These are phyloP conservation scores for Trididemnum miniatum DNA, from an alignment of 23 tunicate genomes.

Conservation along the genomic window DNA sequence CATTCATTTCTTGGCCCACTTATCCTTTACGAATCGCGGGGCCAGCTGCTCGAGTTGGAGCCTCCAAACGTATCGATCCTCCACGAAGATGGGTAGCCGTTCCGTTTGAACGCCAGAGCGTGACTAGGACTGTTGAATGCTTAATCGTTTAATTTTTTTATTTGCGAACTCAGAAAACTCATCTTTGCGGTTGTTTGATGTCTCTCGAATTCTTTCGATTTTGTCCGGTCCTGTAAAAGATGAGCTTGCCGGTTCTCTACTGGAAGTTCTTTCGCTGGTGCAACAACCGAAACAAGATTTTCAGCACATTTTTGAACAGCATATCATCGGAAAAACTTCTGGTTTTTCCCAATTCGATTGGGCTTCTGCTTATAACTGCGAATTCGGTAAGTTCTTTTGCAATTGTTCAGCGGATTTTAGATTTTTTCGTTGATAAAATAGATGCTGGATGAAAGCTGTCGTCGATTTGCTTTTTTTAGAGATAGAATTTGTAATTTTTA, in stretches of 20 bases:
- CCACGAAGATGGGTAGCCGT: no score
- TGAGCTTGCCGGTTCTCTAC: constrained; percentile 20
- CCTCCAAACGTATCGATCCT: no score
- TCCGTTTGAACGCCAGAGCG: no score
- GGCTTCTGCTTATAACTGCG: constrained; percentile 18
- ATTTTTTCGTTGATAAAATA: no score
- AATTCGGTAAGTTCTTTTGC: background rate
- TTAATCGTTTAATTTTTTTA: no score
- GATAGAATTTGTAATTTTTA: background rate
- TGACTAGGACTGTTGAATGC: no score
- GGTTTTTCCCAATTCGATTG: constrained; percentile 29
- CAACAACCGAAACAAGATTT: constrained; percentile 2
- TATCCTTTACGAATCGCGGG: no score
- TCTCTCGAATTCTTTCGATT: constrained; percentile 20
- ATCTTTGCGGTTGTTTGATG: constrained; percentile 2
- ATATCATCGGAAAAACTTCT: background rate
- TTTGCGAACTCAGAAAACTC: background rate
- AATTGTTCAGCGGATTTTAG: no score
- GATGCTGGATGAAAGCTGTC: no score
- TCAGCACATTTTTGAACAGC: background rate
- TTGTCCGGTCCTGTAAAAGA: constrained; percentile 34
- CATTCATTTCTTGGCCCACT: no score
- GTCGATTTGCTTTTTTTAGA: background rate
- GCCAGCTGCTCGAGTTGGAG: no score
- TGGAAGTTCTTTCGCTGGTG: constrained; percentile 13